phyloP scores from a whole-genome alignment of 92 coral and sea anemone genomes.

The Paramuricea clavata region DNA sequence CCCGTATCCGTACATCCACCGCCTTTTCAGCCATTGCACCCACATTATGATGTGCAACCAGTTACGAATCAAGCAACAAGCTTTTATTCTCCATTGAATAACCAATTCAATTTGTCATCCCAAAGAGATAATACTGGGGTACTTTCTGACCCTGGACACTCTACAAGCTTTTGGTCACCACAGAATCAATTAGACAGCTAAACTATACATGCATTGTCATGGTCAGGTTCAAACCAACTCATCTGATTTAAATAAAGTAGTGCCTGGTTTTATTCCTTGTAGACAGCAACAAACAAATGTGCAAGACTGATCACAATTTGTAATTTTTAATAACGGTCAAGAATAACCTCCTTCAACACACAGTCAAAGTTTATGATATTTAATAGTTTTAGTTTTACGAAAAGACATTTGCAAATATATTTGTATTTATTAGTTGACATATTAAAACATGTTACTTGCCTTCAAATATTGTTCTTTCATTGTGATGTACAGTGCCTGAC shows the following conservation, averaged over 20 bases:
- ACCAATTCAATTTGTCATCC: background rate
- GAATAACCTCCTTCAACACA: too few species aligned
- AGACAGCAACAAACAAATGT: too few species aligned
- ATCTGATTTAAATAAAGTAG: too few species aligned
- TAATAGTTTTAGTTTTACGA: background rate
- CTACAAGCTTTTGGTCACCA: background rate
- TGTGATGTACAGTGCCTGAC: slow-evolving; percentile 47
- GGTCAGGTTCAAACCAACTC: too few species aligned
- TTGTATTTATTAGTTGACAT: background rate
- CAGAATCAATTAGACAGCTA: background rate
- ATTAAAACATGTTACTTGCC: slow-evolving; percentile 23
- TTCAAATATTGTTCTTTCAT: slow-evolving; percentile 46
- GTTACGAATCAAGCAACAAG: background rate
- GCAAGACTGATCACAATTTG: too few species aligned
- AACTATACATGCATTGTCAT: too few species aligned
- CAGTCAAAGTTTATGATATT: too few species aligned
- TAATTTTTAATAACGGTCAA: too few species aligned
- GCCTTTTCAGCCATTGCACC: background rate
- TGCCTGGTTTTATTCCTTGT: too few species aligned
- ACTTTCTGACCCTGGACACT: background rate
- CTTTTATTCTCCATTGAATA: slow-evolving; percentile 24
- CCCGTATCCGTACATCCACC: background rate
- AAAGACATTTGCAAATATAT: background rate
- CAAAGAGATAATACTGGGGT: background rate
- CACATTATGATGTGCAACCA: background rate